Evolutionary conservation across 2,888 invertebrate species (phyloP).

Genomic region (Encarsia formosa): DNA sequence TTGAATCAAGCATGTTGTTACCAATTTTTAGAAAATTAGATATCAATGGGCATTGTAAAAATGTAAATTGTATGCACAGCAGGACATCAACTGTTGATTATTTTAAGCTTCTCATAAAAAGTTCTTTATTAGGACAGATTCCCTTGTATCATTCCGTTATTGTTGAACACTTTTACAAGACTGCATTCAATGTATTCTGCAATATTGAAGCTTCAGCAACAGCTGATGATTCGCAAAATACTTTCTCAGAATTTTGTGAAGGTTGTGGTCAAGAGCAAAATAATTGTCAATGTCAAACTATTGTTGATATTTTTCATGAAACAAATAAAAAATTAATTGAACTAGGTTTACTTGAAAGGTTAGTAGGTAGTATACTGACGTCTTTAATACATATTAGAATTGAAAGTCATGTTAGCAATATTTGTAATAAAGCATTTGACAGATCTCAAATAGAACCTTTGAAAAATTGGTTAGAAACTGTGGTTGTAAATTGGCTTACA

Average conservation of each 20-base stretch:
- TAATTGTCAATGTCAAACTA: constrained; percentile 62
- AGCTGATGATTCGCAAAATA: constrained; percentile 54
- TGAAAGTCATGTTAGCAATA: constrained; percentile 75
- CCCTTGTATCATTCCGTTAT: constrained; percentile 67
- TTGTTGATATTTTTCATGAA: constrained; percentile 69
- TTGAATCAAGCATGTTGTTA: constrained; percentile 56
- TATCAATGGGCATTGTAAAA: constrained; percentile 43
- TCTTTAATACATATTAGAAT: constrained; percentile 79
- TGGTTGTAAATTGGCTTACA: constrained; percentile 82
- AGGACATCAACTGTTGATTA: constrained; percentile 56
- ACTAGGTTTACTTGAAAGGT: constrained; percentile 73
- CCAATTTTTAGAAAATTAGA: constrained; percentile 58
- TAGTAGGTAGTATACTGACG: constrained; percentile 82
- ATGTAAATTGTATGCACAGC: constrained; percentile 53
- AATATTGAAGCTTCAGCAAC: constrained; percentile 38
- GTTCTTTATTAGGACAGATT: constrained; percentile 67
- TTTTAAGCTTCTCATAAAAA: constrained; percentile 64
- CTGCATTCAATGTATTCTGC: constrained; percentile 70
- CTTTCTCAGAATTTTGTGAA: constrained; percentile 63
- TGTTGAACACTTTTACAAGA: constrained; percentile 71
- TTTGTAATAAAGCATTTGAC: constrained; percentile 84
- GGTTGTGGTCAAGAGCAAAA: constrained; percentile 67
- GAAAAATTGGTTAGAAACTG: constrained; percentile 81
- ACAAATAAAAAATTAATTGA: constrained; percentile 73
- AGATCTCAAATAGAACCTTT: constrained; percentile 72